Evolutionary conservation across 2,113 vertebrate species (phyloP).

Genomic region (Struthio camelus): DNA sequence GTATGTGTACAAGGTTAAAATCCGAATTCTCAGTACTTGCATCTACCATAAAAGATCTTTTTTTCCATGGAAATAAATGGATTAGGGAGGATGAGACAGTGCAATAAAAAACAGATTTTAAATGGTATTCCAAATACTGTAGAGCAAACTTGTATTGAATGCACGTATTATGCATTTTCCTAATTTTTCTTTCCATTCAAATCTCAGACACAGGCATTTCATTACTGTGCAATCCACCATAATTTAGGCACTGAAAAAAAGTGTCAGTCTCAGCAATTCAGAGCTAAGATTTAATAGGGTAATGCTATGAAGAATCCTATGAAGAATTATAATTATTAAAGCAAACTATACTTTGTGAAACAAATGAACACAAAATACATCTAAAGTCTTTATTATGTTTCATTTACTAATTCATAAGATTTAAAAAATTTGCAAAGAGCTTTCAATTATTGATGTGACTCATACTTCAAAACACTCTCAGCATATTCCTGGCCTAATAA

Average conservation of each 20-base stretch:
- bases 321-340: conserved; percentile 27
- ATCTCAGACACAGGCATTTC: neutral
- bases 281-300: neutral
- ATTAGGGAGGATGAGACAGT: neutral
- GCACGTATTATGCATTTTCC: neutral
- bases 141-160: neutral
- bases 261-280: neutral
- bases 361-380: neutral
- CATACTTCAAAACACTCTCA: neutral
- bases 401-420: conserved; percentile 36
- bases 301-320: neutral
- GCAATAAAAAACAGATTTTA: neutral
- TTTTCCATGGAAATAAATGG: neutral
- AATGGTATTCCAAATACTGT: neutral
- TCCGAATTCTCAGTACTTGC: neutral
- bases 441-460: conserved; percentile 8
- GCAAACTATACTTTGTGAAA: neutral
- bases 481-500: neutral
- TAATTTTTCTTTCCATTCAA: neutral
- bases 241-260: neutral
- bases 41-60: neutral
- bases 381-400: conserved; percentile 13
- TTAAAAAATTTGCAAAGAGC: neutral
- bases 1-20: rapidly evolving
- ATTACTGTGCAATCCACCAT: neutral